phyloP scores from a whole-genome alignment of 2,797 vertebrate species.

The Spea hammondii region DNA sequence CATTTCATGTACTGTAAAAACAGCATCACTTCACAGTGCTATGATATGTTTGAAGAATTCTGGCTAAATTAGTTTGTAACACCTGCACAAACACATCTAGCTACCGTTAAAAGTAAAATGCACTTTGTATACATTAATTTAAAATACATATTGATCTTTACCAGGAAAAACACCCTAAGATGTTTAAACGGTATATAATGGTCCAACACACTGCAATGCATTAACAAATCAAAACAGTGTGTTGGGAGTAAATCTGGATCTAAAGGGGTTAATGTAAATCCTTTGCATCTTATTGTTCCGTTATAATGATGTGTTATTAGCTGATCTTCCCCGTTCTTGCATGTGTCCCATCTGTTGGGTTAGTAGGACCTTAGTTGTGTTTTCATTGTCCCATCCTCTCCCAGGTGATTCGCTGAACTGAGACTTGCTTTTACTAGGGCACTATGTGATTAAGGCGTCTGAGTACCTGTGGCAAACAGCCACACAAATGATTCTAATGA shows the following conservation, averaged over 20 bases:
- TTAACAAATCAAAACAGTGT: too few relatives aligned
- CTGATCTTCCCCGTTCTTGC: too few relatives aligned
- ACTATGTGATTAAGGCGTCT: slow-evolving; percentile 62
- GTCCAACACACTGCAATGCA: too few relatives aligned
- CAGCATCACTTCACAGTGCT: not conserved
- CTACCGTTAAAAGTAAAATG: not conserved
- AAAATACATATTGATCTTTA: too few relatives aligned
- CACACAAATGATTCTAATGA: slow-evolving; percentile 43
- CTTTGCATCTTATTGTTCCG: too few relatives aligned
- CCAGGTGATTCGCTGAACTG: slow-evolving; percentile 57
- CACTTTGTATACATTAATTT: too few relatives aligned
- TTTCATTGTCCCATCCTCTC: slow-evolving; percentile 36
- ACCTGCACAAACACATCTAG: slow-evolving; percentile 20
- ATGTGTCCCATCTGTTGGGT: not conserved
- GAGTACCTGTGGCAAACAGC: slow-evolving; percentile 56
- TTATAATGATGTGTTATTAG: too few relatives aligned
- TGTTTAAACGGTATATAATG: too few relatives aligned
- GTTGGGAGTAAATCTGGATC: too few relatives aligned
- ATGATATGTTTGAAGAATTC: slow-evolving; percentile 10
- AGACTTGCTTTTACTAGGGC: slow-evolving; percentile 57
- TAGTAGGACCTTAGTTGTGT: too few relatives aligned
- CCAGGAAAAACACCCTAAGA: too few relatives aligned
- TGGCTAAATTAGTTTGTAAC: not conserved
- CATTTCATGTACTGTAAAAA: slow-evolving; percentile 17
- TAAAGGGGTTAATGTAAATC: too few relatives aligned